These are phyloP conservation scores for Lemur catta DNA, from an alignment of 2,797 vertebrate genomes.

Conservation along the genomic window DNA sequence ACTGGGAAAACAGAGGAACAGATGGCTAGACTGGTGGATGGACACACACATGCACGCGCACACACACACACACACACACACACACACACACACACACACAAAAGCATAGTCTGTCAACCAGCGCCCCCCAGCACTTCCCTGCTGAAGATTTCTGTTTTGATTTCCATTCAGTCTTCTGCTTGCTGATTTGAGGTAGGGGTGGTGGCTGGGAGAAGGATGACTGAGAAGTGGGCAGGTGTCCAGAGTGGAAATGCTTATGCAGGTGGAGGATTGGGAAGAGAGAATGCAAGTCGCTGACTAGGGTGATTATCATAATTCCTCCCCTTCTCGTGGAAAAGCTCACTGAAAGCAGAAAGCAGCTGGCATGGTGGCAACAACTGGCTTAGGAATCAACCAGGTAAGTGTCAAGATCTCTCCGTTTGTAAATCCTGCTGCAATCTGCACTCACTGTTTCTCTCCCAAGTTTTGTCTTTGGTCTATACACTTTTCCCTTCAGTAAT, in stretches of 20 bases:
- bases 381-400: constrained; percentile 2
- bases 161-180: constrained; percentile 30
- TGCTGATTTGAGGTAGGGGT: constrained; percentile 35
- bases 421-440: not conserved
- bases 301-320: not conserved
- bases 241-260: not conserved
- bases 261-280: constrained; percentile 28
- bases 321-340: constrained; percentile 35
- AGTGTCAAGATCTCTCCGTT: constrained; percentile 14
- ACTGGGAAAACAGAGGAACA: constrained; percentile 62
- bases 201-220: not conserved
- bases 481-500: not conserved
- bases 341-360: constrained; percentile 21
- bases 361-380: not conserved
- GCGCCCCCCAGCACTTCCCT: not conserved
- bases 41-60: not conserved
- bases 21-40: constrained; percentile 62
- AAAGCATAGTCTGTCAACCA: constrained; percentile 4
- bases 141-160: constrained; percentile 44
- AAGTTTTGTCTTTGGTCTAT: constrained; percentile 6
- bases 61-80: rapidly evolving
- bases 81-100: not conserved
- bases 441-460: not conserved
- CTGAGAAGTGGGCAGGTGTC: constrained; percentile 2
- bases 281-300: constrained; percentile 23